A percentile compares a stretch with the other conserved stretches of the same genome.
phyloP scores from a whole-genome alignment of 2,888 invertebrate species.

The Opisthograptis luteolata region DNA sequence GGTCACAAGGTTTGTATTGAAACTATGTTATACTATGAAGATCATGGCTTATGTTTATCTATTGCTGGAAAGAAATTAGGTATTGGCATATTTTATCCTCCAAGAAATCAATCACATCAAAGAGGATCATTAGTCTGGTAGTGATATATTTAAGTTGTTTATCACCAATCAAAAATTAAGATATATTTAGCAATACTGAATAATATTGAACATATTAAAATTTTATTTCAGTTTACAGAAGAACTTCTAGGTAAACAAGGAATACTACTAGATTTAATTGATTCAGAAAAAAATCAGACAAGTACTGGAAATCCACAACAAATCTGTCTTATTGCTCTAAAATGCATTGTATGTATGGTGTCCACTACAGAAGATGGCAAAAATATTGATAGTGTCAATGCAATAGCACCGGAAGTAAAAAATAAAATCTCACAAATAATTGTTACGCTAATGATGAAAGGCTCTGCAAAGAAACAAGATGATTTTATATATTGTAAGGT shows the following conservation, averaged over 20 bases:
- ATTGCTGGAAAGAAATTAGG: too few species aligned
- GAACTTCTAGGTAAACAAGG: constrained; percentile 68
- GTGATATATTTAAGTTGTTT: too few species aligned
- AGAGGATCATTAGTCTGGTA: too few species aligned
- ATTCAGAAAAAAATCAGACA: constrained; percentile 44
- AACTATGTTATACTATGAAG: background rate
- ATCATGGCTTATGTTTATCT: background rate
- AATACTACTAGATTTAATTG: constrained; percentile 59
- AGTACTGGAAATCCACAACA: constrained; percentile 57
- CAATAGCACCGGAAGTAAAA: constrained; percentile 53
- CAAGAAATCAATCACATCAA: too few species aligned
- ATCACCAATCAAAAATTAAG: too few species aligned
- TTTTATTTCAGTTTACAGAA: constrained; percentile 57
- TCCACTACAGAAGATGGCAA: constrained; percentile 53
- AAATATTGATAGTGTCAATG: constrained; percentile 30
- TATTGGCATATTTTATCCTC: too few species aligned
- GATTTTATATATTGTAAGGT: constrained; percentile 81
- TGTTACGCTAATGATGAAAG: constrained; percentile 66
- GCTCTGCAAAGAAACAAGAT: constrained; percentile 61
- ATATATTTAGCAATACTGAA: too few species aligned
- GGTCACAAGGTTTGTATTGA: constrained; percentile 58
- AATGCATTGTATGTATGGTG: constrained; percentile 62
- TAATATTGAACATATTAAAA: too few species aligned
- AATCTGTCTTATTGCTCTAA: constrained; percentile 61
- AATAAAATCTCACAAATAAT: constrained; percentile 66